These are phyloP conservation scores for Distichodus sexfasciatus DNA, from an alignment of 2,797 vertebrate species.

Conservation along the genomic window DNA sequence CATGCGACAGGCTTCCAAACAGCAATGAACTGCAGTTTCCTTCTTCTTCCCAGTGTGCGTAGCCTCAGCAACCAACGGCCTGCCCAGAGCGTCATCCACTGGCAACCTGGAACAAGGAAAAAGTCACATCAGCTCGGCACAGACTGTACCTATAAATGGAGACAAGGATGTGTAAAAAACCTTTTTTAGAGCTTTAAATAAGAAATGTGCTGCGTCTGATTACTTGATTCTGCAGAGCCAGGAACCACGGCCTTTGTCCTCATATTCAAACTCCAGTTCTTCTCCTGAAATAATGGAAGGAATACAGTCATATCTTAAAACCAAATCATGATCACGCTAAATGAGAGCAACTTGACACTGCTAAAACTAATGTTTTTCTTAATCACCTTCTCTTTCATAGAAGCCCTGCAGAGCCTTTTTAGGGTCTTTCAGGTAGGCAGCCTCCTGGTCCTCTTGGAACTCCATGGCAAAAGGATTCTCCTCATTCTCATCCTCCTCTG, in stretches of 20 bases:
- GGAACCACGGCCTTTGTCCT: conserved; percentile 86
- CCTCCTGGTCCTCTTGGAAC: conserved; percentile 94
- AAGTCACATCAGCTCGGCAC: background rate
- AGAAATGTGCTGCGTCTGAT: no score
- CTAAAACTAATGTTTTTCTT: background rate
- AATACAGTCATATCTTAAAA: background rate
- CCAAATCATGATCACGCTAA: background rate
- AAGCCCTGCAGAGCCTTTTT: conserved; percentile 96
- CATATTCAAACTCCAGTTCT: conserved; percentile 95
- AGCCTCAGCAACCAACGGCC: conserved; percentile 91
- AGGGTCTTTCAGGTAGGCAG: conserved; percentile 94
- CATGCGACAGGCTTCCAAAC: conserved; percentile 91
- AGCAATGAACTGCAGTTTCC: conserved; percentile 88
- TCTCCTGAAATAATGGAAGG: conserved; percentile 75
- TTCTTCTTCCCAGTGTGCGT: conserved; percentile 93
- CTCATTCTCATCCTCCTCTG: conserved; percentile 89
- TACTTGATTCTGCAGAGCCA: conserved; percentile 98
- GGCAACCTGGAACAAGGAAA: conserved; percentile 75
- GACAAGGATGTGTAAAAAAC: no score
- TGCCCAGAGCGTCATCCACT: conserved; percentile 88
- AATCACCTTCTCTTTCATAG: conserved; percentile 93
- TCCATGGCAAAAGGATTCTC: conserved; percentile 96
- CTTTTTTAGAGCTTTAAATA: no score
- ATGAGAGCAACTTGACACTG: background rate
- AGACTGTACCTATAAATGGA: no score